Evolutionary conservation across 92 coral and sea anemone genomes (phyloP).

Genomic region (Phymanthus crucifer): DNA sequence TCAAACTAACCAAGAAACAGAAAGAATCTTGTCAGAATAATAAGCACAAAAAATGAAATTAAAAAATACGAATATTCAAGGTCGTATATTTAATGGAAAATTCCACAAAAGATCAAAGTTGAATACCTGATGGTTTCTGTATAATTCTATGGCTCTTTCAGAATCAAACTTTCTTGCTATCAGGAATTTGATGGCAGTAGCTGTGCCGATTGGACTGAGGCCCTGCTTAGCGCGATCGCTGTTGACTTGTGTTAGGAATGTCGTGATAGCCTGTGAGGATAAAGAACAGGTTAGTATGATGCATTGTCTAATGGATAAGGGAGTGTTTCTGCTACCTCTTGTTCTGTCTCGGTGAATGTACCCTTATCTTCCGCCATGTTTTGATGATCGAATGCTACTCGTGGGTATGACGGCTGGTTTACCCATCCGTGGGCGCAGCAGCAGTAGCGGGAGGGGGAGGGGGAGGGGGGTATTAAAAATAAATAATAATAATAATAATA

Average conservation of each 20-base stretch:
- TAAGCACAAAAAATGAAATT: background rate
- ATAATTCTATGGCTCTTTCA: slow-evolving; percentile 73
- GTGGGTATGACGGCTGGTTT: slow-evolving; percentile 22
- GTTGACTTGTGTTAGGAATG: slow-evolving; percentile 74
- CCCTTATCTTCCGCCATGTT: slow-evolving; percentile 34
- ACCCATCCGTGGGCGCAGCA: slow-evolving; percentile 20
- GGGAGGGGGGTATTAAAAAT: background rate
- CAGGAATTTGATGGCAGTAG: slow-evolving; percentile 84
- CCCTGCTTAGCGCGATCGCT: slow-evolving; percentile 63
- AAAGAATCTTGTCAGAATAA: background rate
- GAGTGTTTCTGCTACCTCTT: slow-evolving; percentile 14
- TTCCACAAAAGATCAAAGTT: background rate
- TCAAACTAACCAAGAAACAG: background rate
- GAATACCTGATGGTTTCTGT: slow-evolving; percentile 74
- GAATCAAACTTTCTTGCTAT: slow-evolving; percentile 92
- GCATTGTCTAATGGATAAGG: background rate
- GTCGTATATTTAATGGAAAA: background rate
- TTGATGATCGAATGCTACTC: slow-evolving; percentile 15
- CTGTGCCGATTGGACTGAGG: slow-evolving; percentile 83
- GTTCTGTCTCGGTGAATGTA: slow-evolving; percentile 15
- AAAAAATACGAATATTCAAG: background rate
- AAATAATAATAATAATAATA: too few relatives aligned
- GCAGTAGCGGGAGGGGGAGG: background rate
- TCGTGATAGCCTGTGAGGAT: slow-evolving; percentile 72
- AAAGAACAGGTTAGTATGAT: slow-evolving; percentile 17